These are phyloP conservation scores for Ameiurus melas DNA, from an alignment of 2,113 vertebrate species.

Conservation along the genomic window DNA sequence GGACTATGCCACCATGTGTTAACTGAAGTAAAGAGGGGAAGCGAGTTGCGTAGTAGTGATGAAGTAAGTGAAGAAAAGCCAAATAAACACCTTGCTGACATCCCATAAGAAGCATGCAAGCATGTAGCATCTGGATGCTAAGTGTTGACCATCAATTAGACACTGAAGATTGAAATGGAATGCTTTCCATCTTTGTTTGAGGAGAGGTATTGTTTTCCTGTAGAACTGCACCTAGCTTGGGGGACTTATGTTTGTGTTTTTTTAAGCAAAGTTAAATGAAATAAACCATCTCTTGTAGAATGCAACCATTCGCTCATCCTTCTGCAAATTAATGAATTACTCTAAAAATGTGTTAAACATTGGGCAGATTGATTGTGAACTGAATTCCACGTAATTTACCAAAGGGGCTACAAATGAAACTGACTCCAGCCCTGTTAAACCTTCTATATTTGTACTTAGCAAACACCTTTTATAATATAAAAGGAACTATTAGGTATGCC, in stretches of 20 bases:
- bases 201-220: conserved; percentile 5
- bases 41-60: conserved; percentile 53
- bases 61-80: conserved; percentile 54
- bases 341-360: neutral
- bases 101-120: conserved; percentile 64
- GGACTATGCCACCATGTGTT: conserved; percentile 43
- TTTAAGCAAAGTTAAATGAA: neutral
- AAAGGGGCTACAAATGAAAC: neutral
- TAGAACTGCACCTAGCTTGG: neutral
- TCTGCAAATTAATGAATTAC: neutral
- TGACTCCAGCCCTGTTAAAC: neutral
- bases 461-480: neutral
- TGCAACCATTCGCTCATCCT: neutral
- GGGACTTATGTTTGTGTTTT: neutral
- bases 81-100: conserved; percentile 62
- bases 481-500: neutral
- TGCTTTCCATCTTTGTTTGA: conserved; percentile 18
- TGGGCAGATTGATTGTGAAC: neutral
- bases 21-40: conserved; percentile 40
- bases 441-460: neutral
- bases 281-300: neutral
- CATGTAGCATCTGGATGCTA: conserved; percentile 63
- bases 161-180: conserved; percentile 36
- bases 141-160: conserved; percentile 65
- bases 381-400: neutral